Conservation (phyloP, 1,140 invertebrate genomes). For the Brachionus plicatilis region DNA sequence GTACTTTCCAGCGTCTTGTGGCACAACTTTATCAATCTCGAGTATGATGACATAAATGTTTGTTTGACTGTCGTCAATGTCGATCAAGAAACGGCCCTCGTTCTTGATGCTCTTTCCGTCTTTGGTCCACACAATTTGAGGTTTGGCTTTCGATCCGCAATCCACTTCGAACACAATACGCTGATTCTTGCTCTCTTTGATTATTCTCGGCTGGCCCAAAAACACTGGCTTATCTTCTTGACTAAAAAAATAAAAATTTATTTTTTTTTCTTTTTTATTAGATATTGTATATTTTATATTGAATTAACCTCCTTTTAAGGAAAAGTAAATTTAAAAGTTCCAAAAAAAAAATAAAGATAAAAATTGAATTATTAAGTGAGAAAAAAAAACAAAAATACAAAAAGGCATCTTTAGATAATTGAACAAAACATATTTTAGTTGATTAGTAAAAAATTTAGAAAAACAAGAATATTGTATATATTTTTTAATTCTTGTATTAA, state of each 20-base stretch:
- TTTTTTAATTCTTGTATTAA: too few species aligned
- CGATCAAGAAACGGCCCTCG: constrained; percentile 47
- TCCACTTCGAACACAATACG: constrained; percentile 35
- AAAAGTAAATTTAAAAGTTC: too few species aligned
- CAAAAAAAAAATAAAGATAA: too few species aligned
- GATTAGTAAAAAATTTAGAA: too few species aligned
- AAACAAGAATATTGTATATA: too few species aligned
- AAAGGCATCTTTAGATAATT: too few species aligned
- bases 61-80: constrained; percentile 43
- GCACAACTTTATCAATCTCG: constrained; percentile 43
- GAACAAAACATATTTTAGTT: too few species aligned
- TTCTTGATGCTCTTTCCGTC: constrained; percentile 48
- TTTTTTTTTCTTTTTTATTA: too few species aligned
- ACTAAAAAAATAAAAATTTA: neutral
- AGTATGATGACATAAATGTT: constrained; percentile 40
- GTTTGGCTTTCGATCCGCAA: constrained; percentile 42
- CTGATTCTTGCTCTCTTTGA: constrained; percentile 21
- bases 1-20: constrained; percentile 74
- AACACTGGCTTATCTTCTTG: constrained; percentile 33
- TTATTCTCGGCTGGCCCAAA: constrained; percentile 27
- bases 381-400: too few species aligned
- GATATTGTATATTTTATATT: too few species aligned
- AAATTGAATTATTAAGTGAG: too few species aligned
- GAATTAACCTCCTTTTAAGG: too few species aligned
- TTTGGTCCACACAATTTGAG: constrained; percentile 48